Evolutionary conservation across 2,888 invertebrate genomes (phyloP).

Genomic region (Nyleta sp.): DNA sequence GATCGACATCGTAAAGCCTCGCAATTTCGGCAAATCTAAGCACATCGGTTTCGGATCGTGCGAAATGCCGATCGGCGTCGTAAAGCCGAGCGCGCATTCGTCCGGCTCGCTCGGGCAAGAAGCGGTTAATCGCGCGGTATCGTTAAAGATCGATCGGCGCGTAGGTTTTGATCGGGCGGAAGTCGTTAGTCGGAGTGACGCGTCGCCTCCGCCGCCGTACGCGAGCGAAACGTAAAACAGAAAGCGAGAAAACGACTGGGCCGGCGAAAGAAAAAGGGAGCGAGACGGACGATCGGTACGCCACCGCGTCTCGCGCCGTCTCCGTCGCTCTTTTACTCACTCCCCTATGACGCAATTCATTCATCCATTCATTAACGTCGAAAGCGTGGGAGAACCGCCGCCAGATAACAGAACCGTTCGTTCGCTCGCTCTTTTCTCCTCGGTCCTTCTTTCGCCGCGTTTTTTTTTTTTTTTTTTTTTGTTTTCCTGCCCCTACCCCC

Average conservation of each 20-base stretch:
- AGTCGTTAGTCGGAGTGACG: slow-evolving; percentile 58
- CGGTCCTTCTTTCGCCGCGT: slow-evolving; percentile 24
- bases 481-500: neutral
- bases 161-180: slow-evolving; percentile 50
- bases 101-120: slow-evolving; percentile 7
- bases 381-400: slow-evolving; percentile 73
- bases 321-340: slow-evolving; percentile 52
- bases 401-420: slow-evolving; percentile 59
- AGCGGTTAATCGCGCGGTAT: slow-evolving; percentile 18
- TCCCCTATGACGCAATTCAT: slow-evolving; percentile 79
- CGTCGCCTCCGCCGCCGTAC: slow-evolving; percentile 46
- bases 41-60: too few relatives aligned
- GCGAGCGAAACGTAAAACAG: slow-evolving; percentile 29
- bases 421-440: slow-evolving; percentile 33
- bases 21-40: too few relatives aligned
- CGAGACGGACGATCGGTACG: too few relatives aligned
- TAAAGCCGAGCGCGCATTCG: slow-evolving; percentile 14
- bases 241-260: slow-evolving; percentile 5
- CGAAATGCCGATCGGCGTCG: too few relatives aligned
- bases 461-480: too few relatives aligned
- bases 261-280: neutral
- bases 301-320: slow-evolving; percentile 30
- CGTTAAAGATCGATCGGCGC: slow-evolving; percentile 36
- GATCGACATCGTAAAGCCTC: too few relatives aligned
- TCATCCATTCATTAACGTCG: slow-evolving; percentile 76